Evolutionary conservation across 2,113 vertebrate genomes (phyloP).

Genomic region (Narcine bancroftii): DNA sequence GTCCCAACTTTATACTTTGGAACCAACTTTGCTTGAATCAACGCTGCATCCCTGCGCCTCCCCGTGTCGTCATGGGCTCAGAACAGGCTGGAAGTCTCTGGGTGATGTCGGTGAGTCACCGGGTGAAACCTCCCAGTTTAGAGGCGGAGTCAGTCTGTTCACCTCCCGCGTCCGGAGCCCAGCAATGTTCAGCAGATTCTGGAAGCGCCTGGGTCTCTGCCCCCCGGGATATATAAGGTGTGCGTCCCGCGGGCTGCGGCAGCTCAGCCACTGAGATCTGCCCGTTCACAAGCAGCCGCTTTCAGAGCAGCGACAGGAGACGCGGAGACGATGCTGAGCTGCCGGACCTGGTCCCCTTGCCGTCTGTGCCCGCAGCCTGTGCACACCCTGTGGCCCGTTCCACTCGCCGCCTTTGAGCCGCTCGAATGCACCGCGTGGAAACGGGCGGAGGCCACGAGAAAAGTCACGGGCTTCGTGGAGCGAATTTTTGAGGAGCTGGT

Average conservation of each 20-base stretch:
- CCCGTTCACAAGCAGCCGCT: background rate
- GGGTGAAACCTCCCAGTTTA: too few species aligned
- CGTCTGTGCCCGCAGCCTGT: slow-evolving; percentile 43
- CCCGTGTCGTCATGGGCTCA: too few species aligned
- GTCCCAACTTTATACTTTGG: too few species aligned
- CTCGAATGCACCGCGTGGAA: slow-evolving; percentile 44
- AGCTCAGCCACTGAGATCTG: background rate
- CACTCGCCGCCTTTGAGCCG: slow-evolving; percentile 43
- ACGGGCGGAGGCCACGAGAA: slow-evolving; percentile 40
- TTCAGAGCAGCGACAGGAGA: slow-evolving; percentile 45
- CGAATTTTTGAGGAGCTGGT: background rate
- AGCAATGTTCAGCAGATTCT: slow-evolving; percentile 18
- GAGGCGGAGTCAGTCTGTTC: background rate
- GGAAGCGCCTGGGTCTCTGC: slow-evolving; percentile 35
- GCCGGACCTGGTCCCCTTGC: slow-evolving; percentile 45
- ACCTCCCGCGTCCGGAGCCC: background rate
- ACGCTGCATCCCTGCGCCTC: too few species aligned
- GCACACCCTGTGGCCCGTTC: slow-evolving; percentile 45
- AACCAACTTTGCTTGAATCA: too few species aligned
- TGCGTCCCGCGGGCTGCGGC: background rate
- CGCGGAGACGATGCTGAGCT: slow-evolving; percentile 43
- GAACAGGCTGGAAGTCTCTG: too few species aligned
- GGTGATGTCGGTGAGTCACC: too few species aligned
- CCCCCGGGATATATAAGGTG: slow-evolving; percentile 42
- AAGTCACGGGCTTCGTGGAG: slow-evolving; percentile 22